A percentile compares a stretch with the other conserved stretches of the same genome.
Evolutionary conservation across 2,888 invertebrate species (phyloP).

Genomic region (Osmoderma eremita): DNA sequence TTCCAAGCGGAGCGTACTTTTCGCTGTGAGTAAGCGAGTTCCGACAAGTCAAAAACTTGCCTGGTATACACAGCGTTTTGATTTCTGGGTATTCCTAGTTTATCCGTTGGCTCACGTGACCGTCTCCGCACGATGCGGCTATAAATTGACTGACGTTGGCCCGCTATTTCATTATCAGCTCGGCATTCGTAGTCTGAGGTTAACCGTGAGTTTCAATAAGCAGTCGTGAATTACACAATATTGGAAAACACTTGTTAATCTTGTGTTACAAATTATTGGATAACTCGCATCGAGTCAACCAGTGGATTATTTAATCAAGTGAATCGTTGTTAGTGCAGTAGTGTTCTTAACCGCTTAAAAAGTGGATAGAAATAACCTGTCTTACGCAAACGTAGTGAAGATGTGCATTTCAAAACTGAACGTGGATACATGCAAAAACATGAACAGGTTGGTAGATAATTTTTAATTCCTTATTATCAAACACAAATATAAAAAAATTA

Average conservation of each 20-base stretch:
- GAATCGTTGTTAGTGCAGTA: constrained; percentile 6
- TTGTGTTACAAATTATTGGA: neutral
- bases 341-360: constrained; percentile 17
- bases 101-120: constrained; percentile 12
- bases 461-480: constrained; percentile 7
- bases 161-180: neutral
- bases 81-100: constrained; percentile 45
- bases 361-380: constrained; percentile 29
- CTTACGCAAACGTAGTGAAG: constrained; percentile 41
- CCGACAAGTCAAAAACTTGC: constrained; percentile 41
- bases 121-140: constrained; percentile 22
- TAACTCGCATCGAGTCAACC: neutral
- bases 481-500: constrained; percentile 3
- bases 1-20: constrained; percentile 27
- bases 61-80: constrained; percentile 22
- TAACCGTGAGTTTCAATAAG: neutral
- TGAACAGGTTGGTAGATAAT: constrained; percentile 57
- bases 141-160: constrained; percentile 13
- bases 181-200: neutral
- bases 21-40: constrained; percentile 41
- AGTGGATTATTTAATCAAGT: neutral
- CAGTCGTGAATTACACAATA: constrained; percentile 26
- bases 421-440: constrained; percentile 57
- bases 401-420: constrained; percentile 55
- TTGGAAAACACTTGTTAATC: constrained; percentile 19